Conservation (phyloP, 2,888 invertebrate species). For the Melitaea athalia region DNA sequence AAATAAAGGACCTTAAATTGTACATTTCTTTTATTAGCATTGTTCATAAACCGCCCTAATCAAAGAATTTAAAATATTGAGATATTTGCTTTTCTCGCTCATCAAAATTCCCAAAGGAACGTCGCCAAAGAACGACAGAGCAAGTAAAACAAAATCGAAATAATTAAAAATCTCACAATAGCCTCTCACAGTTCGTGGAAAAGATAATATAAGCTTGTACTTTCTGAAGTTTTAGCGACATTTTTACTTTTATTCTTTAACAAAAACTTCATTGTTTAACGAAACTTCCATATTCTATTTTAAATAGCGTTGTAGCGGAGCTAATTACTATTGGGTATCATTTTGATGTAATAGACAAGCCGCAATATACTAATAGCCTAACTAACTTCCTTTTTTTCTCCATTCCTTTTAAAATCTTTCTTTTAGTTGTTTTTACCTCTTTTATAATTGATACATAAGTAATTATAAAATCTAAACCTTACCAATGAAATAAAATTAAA, state of each 20-base stretch:
- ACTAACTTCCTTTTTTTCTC: no score
- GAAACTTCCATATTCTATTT: not conserved
- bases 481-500: conserved; percentile 5
- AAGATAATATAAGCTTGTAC: conserved; percentile 2
- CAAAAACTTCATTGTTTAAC: not conserved
- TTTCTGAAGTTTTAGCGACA: conserved; percentile 8
- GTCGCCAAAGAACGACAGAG: conserved; percentile 21
- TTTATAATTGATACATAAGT: no score
- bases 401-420: no score
- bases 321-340: not conserved
- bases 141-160: conserved; percentile 24
- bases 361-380: no score
- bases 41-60: not conserved
- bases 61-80: conserved; percentile 13
- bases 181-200: conserved; percentile 4
- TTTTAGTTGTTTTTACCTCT: no score
- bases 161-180: conserved; percentile 28
- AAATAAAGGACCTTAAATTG: not conserved
- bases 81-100: conserved; percentile 18
- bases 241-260: conserved; percentile 10
- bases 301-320: not conserved
- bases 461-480: no score
- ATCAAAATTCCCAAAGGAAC: conserved; percentile 23
- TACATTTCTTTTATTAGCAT: no score
- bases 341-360: no score